Percentiles rank a stretch among this genome's conserved stretches.
Evolutionary conservation across 2,113 vertebrate species (phyloP).

Genomic region (Nyctibius bracteatus): DNA sequence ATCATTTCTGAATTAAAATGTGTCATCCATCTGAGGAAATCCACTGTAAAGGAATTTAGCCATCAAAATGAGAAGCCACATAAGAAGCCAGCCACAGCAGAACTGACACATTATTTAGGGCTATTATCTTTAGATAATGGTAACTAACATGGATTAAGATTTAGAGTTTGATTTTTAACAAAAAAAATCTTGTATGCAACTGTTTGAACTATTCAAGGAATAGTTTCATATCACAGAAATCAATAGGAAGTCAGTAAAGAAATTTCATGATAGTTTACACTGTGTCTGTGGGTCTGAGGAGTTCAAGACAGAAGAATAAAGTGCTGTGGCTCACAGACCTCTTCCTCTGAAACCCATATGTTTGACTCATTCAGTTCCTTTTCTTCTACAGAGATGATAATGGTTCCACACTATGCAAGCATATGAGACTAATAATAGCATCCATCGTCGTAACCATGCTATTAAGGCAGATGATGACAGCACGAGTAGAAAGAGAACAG

Average conservation of each 20-base stretch:
- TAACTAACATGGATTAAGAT: background rate
- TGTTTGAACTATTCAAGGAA: background rate
- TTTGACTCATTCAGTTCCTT: slow-evolving; percentile 41
- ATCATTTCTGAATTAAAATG: background rate
- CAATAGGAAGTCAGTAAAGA: background rate
- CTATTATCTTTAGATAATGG: background rate
- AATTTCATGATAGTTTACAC: background rate
- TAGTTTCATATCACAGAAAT: background rate
- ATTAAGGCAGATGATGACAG: slow-evolving; percentile 55
- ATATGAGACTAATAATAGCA: slow-evolving; percentile 53
- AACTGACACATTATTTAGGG: background rate
- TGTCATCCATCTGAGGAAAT: background rate
- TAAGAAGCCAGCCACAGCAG: background rate
- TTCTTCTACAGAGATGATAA: slow-evolving; percentile 35
- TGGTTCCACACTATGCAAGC: slow-evolving; percentile 21
- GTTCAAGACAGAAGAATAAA: slow-evolving; percentile 26
- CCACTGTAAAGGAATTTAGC: background rate
- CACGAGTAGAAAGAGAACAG: slow-evolving; percentile 43
- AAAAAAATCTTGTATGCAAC: background rate
- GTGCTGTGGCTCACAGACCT: background rate
- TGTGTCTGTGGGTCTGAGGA: background rate
- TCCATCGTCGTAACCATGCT: slow-evolving; percentile 42
- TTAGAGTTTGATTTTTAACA: background rate
- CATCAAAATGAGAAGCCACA: background rate
- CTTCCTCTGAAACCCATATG: slow-evolving; percentile 15